phyloP scores from a whole-genome alignment of 2,797 vertebrate genomes.

The Syngnathus rostellatus region DNA sequence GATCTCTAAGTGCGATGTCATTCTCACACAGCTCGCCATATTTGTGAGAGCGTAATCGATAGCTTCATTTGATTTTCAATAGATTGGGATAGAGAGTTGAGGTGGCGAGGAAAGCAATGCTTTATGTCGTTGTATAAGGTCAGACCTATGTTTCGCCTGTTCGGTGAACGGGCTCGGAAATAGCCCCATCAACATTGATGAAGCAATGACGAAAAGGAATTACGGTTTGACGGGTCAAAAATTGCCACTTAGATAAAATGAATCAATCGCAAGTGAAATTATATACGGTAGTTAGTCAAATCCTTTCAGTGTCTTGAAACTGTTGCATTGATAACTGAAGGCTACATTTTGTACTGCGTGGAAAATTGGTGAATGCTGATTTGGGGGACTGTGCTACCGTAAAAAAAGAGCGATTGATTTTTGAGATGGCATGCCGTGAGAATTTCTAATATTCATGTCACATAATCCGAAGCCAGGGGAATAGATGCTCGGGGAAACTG shows the following conservation, averaged over 20 bases:
- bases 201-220: conserved; percentile 51
- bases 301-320: neutral
- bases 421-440: neutral
- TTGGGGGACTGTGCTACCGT: neutral
- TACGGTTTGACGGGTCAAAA: conserved; percentile 53
- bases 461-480: conserved; percentile 40
- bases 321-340: neutral
- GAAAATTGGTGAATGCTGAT: neutral
- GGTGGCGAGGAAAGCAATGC: conserved; percentile 21
- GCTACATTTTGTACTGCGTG: neutral
- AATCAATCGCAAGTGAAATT: conserved; percentile 39
- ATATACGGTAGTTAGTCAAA: neutral
- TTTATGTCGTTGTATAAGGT: conserved; percentile 50
- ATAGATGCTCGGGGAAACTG: conserved; percentile 42
- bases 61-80: conserved; percentile 46
- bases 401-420: too few species aligned
- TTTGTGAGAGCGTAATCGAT: conserved; percentile 57
- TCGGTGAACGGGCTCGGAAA: conserved; percentile 39
- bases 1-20: conserved; percentile 61
- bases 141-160: conserved; percentile 37
- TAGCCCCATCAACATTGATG: conserved; percentile 53
- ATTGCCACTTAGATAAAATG: conserved; percentile 41
- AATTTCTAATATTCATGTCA: conserved; percentile 14
- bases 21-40: conserved; percentile 43
- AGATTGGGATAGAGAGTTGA: conserved; percentile 20